phyloP scores from a whole-genome alignment of 2,113 vertebrate genomes.

The Athene noctua region DNA sequence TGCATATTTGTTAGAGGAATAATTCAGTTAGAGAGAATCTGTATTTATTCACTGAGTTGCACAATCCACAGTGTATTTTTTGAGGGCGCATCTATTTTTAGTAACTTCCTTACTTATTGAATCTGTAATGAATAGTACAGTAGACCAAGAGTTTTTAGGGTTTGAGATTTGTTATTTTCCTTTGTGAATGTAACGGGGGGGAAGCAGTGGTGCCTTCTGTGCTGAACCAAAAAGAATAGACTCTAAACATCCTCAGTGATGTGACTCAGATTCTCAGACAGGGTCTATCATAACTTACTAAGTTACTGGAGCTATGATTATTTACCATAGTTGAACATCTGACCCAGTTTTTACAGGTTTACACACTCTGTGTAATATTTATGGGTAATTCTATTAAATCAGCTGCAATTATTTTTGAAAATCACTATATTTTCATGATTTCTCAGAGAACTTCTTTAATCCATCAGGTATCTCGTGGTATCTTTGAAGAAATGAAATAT shows the following conservation, averaged over 20 bases:
- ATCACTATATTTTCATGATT: neutral
- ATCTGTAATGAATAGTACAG: neutral
- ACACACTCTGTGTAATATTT: neutral
- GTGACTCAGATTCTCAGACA: neutral
- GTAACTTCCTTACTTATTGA: neutral
- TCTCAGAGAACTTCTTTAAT: conserved; percentile 47
- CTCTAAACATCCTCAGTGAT: neutral
- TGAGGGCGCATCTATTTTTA: neutral
- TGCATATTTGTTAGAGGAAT: neutral
- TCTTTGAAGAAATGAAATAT: conserved; percentile 98
- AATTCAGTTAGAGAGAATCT: neutral
- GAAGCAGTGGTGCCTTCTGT: neutral
- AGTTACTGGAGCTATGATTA: neutral
- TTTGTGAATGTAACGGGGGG: neutral
- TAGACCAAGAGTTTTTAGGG: neutral
- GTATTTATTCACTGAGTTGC: neutral
- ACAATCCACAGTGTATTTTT: neutral
- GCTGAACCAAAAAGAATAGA: neutral
- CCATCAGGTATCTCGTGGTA: conserved; percentile 83
- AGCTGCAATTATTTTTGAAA: neutral
- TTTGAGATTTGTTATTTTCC: neutral
- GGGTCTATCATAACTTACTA: neutral
- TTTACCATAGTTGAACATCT: neutral
- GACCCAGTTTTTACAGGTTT: neutral
- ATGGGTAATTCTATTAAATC: neutral